Evolutionary conservation across 2,797 vertebrate genomes (phyloP).

Genomic region (Coreius guichenoti): DNA sequence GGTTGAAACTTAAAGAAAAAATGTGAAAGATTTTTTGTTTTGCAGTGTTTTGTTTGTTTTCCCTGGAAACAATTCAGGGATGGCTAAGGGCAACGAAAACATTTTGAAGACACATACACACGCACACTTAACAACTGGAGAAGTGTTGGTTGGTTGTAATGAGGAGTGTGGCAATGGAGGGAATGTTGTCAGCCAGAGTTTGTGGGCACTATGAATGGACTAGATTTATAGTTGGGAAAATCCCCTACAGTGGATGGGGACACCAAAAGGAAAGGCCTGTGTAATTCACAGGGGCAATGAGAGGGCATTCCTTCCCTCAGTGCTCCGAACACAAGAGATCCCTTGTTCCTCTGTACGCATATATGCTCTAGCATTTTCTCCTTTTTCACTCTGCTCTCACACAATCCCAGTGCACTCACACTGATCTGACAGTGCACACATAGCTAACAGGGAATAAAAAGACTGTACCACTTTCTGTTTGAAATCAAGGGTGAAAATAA

Average conservation of each 20-base stretch:
- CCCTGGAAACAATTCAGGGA: constrained; percentile 54
- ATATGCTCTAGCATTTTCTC: constrained; percentile 22
- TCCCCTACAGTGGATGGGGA: constrained; percentile 55
- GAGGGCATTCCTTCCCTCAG: constrained; percentile 55
- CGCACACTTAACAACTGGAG: constrained; percentile 41
- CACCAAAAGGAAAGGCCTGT: constrained; percentile 56
- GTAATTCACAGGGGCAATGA: constrained; percentile 60
- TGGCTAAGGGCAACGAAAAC: constrained; percentile 46
- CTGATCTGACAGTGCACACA: neutral
- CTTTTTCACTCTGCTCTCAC: constrained; percentile 17
- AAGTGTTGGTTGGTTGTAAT: constrained; percentile 59
- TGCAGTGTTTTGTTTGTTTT: constrained; percentile 33
- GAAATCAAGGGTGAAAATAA: constrained; percentile 15
- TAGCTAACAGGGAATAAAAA: neutral
- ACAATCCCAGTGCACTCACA: constrained; percentile 11
- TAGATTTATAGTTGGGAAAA: constrained; percentile 65
- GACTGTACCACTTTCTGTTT: neutral
- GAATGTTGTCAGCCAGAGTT: constrained; percentile 55
- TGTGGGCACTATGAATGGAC: constrained; percentile 59
- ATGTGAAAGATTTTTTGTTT: constrained; percentile 29
- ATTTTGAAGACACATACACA: constrained; percentile 43
- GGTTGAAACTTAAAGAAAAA: neutral
- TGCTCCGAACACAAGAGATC: constrained; percentile 52
- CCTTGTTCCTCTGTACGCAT: constrained; percentile 56
- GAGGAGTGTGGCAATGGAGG: constrained; percentile 49